Conservation (phyloP, 2,888 invertebrate genomes). For the Brachylomia viminalis region DNA sequence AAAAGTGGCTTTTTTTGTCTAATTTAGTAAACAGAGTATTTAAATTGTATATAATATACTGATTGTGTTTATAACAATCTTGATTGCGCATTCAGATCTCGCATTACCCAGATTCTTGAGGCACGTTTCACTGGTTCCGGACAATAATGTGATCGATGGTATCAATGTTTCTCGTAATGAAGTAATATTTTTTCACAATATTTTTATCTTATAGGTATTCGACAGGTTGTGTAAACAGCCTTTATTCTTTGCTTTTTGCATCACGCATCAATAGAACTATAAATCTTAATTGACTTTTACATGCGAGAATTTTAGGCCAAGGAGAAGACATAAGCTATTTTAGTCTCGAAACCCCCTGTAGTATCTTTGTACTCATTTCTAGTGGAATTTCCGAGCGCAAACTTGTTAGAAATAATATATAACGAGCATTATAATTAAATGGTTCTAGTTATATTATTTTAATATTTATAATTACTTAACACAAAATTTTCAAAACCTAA, state of each 20-base stretch:
- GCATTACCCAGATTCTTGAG: not conserved
- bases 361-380: constrained; percentile 55
- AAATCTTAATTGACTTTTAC: constrained; percentile 35
- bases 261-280: constrained; percentile 14
- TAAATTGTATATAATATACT: not conserved
- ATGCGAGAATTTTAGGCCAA: constrained; percentile 49
- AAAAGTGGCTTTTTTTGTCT: not conserved
- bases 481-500: constrained; percentile 1
- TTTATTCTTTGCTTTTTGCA: not conserved
- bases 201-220: constrained; percentile 3
- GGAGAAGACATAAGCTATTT: constrained; percentile 49
- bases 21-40: not conserved
- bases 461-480: constrained; percentile 19
- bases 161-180: constrained; percentile 15
- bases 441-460: constrained; percentile 13
- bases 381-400: constrained; percentile 20
- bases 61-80: not conserved
- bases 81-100: too few relatives aligned
- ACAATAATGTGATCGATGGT: constrained; percentile 2
- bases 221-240: constrained; percentile 10
- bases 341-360: constrained; percentile 31
- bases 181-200: constrained; percentile 15
- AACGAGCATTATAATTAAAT: constrained; percentile 1
- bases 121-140: constrained; percentile 16
- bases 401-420: constrained; percentile 16